Conservation (phyloP, 2,888 invertebrate genomes). For the Calameuta idolon region DNA sequence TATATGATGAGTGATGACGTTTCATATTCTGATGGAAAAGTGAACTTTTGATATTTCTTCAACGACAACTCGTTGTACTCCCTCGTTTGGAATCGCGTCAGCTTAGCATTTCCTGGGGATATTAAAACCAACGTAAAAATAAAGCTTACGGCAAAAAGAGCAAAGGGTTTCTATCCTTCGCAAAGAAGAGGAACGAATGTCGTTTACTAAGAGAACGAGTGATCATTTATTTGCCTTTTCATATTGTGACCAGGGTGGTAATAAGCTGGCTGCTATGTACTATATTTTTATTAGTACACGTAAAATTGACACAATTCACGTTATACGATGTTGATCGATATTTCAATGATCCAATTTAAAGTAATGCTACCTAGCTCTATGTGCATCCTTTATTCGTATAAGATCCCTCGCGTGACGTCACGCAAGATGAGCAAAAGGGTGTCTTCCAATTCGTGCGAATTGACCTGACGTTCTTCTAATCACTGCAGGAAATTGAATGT, state of each 20-base stretch:
- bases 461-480: no score
- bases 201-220: not conserved
- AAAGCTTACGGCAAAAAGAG: not conserved
- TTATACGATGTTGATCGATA: not conserved
- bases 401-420: not conserved
- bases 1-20: not conserved
- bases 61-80: not conserved
- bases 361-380: not conserved
- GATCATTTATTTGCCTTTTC: not conserved
- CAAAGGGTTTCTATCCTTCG: not conserved
- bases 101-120: not conserved
- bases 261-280: not conserved
- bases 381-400: not conserved
- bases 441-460: no score
- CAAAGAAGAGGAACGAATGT: no score
- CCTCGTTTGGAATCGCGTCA: not conserved
- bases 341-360: not conserved
- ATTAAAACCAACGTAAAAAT: not conserved
- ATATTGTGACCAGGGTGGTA: not conserved
- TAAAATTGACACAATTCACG: not conserved
- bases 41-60: not conserved
- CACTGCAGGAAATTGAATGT: no score
- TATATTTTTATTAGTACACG: not conserved
- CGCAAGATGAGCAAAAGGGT: no score
- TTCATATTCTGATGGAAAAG: not conserved